A percentile compares a stretch with the other conserved stretches of the same genome.
These are phyloP conservation scores for Pangasius macronema DNA, from an alignment of 2,797 vertebrate species.

Conservation along the genomic window DNA sequence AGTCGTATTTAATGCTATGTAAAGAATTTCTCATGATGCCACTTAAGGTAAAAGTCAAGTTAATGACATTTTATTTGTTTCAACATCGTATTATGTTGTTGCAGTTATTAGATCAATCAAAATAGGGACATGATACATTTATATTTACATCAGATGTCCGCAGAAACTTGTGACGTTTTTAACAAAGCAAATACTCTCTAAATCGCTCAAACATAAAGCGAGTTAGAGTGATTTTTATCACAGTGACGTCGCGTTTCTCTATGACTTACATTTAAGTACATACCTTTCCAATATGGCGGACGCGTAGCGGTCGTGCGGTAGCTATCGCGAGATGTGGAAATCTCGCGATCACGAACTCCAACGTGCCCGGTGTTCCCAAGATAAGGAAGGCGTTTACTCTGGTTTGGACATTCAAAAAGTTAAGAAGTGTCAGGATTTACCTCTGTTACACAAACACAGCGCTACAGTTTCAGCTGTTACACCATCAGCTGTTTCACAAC, in stretches of 20 bases:
- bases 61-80: neutral
- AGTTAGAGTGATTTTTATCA: neutral
- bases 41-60: neutral
- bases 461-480: neutral
- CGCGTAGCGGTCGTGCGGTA: neutral
- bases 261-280: neutral
- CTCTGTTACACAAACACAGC: neutral
- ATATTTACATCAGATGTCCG: neutral
- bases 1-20: neutral
- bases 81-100: neutral
- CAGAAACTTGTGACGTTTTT: neutral
- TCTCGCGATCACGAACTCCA: neutral
- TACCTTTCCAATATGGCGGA: conserved; percentile 9
- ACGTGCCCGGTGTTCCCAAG: neutral
- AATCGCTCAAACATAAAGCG: neutral
- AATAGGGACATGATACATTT: neutral
- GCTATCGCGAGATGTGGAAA: neutral
- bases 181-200: neutral
- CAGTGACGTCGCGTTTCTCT: neutral
- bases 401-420: neutral
- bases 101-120: neutral
- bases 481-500: neutral
- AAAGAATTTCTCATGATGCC: neutral
- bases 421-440: no score
- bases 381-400: neutral